Conservation (phyloP, 2,113 vertebrate genomes). For the Eublepharis macularius region DNA sequence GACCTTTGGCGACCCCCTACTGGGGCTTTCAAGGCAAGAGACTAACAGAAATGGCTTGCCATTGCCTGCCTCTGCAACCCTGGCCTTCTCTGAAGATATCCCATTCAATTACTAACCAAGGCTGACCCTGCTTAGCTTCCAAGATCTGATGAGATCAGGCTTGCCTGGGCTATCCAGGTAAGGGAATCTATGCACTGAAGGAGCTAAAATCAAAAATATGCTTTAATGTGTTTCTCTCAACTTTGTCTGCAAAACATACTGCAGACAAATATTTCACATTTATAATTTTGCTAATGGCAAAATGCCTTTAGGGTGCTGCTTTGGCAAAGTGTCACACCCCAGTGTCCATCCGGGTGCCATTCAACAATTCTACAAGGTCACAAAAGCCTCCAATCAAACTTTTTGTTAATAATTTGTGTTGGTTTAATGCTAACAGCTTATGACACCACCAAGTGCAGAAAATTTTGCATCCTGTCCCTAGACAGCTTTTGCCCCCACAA, state of each 20-base stretch:
- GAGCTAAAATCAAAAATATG: not conserved
- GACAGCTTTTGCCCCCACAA: not conserved
- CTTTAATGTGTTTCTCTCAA: not conserved
- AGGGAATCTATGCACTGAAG: not conserved
- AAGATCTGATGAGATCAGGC: too few species aligned
- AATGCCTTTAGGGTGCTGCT: not conserved
- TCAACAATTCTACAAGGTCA: not conserved
- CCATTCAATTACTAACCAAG: too few species aligned
- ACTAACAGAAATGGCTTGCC: too few species aligned
- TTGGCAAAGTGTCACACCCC: not conserved
- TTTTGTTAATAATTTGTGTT: not conserved
- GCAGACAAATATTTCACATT: not conserved
- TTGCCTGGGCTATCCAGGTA: too few species aligned
- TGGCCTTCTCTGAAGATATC: too few species aligned
- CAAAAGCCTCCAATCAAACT: not conserved
- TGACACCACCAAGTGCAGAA: not conserved
- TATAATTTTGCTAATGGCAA: not conserved
- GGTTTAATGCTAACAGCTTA: not conserved
- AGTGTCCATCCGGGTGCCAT: not conserved
- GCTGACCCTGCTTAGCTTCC: too few species aligned
- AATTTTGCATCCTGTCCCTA: not conserved
- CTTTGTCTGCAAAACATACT: not conserved
- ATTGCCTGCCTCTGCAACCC: too few species aligned
- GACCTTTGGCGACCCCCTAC: too few species aligned
- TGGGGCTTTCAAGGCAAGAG: too few species aligned